phyloP scores from a whole-genome alignment of 2,797 vertebrate genomes.

The Decapterus maruadsi region DNA sequence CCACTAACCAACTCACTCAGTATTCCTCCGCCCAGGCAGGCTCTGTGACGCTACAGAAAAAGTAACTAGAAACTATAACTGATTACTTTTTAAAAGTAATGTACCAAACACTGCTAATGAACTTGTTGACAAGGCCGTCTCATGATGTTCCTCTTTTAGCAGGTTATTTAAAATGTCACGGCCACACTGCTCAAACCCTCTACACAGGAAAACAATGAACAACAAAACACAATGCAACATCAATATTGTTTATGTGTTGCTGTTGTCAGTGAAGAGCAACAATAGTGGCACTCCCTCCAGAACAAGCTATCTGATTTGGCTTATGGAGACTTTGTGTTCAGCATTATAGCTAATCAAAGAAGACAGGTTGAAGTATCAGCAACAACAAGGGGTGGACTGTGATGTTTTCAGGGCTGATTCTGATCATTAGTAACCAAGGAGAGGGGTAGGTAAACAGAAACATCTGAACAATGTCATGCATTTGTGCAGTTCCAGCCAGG shows the following conservation, averaged over 20 bases:
- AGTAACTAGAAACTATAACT: too few species aligned
- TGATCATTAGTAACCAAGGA: too few species aligned
- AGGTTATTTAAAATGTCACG: neutral
- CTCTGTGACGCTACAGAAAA: too few species aligned
- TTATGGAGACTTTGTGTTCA: neutral
- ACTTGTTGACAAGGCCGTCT: neutral
- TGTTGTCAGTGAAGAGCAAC: neutral
- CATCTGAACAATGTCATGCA: neutral
- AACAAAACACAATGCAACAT: neutral
- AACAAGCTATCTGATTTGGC: neutral
- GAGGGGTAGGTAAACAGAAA: neutral
- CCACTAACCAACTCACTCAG: too few species aligned
- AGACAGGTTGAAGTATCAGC: neutral
- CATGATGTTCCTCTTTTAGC: neutral
- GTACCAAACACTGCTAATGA: neutral
- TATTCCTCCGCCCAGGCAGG: too few species aligned
- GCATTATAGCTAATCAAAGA: neutral
- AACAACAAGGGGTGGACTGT: too few species aligned
- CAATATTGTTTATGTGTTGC: neutral
- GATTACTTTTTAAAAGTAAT: too few species aligned
- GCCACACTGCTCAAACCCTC: neutral
- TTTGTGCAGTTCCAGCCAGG: too few species aligned
- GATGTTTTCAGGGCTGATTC: too few species aligned
- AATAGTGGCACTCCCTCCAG: too few species aligned
- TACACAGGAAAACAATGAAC: too few species aligned